phyloP scores from a whole-genome alignment of 2,888 invertebrate species.

The Polydesmus complanatus region DNA sequence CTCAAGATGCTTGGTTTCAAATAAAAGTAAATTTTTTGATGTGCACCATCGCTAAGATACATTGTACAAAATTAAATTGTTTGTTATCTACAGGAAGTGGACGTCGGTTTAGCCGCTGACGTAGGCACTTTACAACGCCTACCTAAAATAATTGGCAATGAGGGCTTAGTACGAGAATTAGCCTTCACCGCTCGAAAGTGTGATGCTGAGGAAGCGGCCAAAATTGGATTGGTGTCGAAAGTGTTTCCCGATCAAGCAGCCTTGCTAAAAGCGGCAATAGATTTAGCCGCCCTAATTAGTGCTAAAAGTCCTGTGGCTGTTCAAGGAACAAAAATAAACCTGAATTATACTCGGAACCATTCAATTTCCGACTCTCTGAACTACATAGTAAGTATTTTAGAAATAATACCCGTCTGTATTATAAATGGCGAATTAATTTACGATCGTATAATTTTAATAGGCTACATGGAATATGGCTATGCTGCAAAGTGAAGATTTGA shows the following conservation, averaged over 20 bases:
- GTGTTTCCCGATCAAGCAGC: slow-evolving; percentile 54
- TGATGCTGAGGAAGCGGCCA: slow-evolving; percentile 60
- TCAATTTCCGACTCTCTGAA: slow-evolving; percentile 74
- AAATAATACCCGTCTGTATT: not conserved
- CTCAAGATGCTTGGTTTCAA: slow-evolving; percentile 78
- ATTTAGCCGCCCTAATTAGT: slow-evolving; percentile 65
- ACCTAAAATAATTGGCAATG: slow-evolving; percentile 76
- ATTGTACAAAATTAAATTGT: not conserved
- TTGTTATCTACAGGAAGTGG: slow-evolving; percentile 43
- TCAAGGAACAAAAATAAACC: slow-evolving; percentile 69
- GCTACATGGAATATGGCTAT: slow-evolving; percentile 64
- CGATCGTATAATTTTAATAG: slow-evolving; percentile 37
- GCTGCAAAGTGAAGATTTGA: slow-evolving; percentile 79
- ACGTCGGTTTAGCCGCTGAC: slow-evolving; percentile 79
- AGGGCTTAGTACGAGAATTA: slow-evolving; percentile 73
- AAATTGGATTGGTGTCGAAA: slow-evolving; percentile 68
- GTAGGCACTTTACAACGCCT: slow-evolving; percentile 85
- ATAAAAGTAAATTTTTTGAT: slow-evolving; percentile 65
- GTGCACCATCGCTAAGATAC: too few species aligned
- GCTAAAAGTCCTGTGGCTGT: slow-evolving; percentile 86
- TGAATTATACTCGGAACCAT: slow-evolving; percentile 79
- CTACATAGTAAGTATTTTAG: slow-evolving; percentile 57
- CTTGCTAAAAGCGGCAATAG: slow-evolving; percentile 55
- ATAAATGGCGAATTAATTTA: not conserved
- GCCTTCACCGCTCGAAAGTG: slow-evolving; percentile 75